Percentiles rank a stretch among this genome's conserved stretches.
Conservation (phyloP, 1,140 invertebrate species). For the Drosophila erecta region DNA sequence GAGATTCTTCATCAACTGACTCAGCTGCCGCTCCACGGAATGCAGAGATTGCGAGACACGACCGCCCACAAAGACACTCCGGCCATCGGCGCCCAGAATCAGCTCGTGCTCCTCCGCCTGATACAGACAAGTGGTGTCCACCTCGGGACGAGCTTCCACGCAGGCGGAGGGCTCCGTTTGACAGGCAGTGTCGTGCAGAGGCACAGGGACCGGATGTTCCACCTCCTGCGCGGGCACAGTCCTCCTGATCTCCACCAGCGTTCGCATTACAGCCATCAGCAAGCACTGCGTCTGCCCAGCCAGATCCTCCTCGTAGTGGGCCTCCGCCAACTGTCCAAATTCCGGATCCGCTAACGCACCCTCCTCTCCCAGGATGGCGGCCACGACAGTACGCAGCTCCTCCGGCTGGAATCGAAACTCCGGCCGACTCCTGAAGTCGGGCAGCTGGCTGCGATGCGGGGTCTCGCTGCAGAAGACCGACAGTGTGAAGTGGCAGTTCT, state of each 20-base stretch:
- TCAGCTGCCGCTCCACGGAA: constrained; percentile 41
- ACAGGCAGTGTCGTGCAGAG: neutral
- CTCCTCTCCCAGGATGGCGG: constrained; percentile 34
- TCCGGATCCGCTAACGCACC: constrained; percentile 3
- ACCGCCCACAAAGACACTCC: constrained; percentile 45
- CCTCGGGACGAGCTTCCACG: constrained; percentile 10
- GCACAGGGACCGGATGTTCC: too few species aligned
- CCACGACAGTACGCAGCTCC: constrained; percentile 61
- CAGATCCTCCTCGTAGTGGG: constrained; percentile 38
- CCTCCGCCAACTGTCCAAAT: neutral
- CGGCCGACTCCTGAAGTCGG: constrained; percentile 54
- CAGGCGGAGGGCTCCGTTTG: constrained; percentile 42
- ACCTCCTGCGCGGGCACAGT: neutral
- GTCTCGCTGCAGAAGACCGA: constrained; percentile 79
- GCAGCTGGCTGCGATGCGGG: constrained; percentile 65
- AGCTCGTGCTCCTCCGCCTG: constrained; percentile 32
- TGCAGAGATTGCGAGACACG: constrained; percentile 44
- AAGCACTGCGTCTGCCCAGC: constrained; percentile 47
- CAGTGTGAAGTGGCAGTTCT: constrained; percentile 76
- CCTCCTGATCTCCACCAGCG: constrained; percentile 28
- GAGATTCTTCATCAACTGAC: constrained; percentile 32
- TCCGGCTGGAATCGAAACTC: constrained; percentile 61
- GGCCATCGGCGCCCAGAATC: constrained; percentile 19
- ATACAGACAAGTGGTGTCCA: constrained; percentile 28
- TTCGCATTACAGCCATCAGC: constrained; percentile 50